Base-by-base conservation (phyloP, 1,140 invertebrate species). In the Pseudomyrmex dendroicus region DNA sequence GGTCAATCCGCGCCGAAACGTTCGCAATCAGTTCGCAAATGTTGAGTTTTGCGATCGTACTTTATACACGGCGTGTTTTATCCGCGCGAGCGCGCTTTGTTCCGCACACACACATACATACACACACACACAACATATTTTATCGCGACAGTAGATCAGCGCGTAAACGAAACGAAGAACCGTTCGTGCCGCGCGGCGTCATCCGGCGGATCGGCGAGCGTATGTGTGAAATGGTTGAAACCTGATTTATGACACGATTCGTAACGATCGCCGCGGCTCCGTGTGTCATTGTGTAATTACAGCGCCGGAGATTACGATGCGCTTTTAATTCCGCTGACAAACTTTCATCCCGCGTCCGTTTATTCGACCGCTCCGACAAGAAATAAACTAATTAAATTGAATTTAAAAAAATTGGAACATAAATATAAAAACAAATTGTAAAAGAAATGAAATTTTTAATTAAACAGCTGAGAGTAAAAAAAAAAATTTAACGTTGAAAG, bases 251-350 rank as follows among this genome's bases (percentile, higher is more conserved):
- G 66, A 80, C 76, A 15, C 74, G 50, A 67, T 77, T 77, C 50
- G 17, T 67, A 77, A 80, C 66, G 66, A 61, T 70, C 52, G 13
- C 20, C 48, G 22, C 35, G 15, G 22, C 17, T 70, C 15, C 35
- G 76, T 15, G 76, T 80, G 66, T 72, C 76, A 80, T 72, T 80
- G 54, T 70, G 46, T 80, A 80, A 80, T 72, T 80, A 80, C 76
- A 80, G 15, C 56, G 54, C n/a, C 44, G 52, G 20, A 48, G 54
- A 80, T 80, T 72, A 78, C 66, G 54, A 61, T 59, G 44, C 64
- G 15, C 66, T 59, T 54, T 68, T 59, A 59, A 70, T 61, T 70
- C 66, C 20, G 9, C 22, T 66, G 54, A 70, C 20, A 12, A 57
- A 77, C 17, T 66, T 77, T 76, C 25, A 54, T 35, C 8, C 46